These are phyloP conservation scores for Neoascia interrupta DNA, from an alignment of 2,888 invertebrate genomes.

Conservation along the genomic window DNA sequence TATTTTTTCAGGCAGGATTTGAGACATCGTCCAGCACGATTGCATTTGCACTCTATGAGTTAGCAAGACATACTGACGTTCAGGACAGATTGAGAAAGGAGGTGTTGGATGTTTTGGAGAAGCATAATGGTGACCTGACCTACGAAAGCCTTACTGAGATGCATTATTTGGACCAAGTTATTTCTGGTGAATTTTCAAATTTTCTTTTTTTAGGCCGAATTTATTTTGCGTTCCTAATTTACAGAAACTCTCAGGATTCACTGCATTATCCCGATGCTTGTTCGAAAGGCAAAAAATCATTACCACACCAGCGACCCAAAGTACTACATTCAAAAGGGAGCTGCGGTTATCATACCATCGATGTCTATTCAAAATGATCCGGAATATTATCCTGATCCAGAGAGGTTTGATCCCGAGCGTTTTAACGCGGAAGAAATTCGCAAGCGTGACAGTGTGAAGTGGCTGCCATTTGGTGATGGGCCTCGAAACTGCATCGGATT, in stretches of 20 bases:
- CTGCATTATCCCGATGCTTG: constrained; percentile 81
- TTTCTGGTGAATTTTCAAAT: constrained; percentile 74
- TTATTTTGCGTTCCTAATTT: constrained; percentile 69
- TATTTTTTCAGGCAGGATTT: too few species aligned
- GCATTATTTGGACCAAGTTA: constrained; percentile 80
- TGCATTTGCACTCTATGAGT: too few species aligned
- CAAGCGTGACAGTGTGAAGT: constrained; percentile 77
- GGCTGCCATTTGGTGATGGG: too few species aligned
- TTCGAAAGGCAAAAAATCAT: constrained; percentile 80
- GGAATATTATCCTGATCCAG: constrained; percentile 80
- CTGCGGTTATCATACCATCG: constrained; percentile 72
- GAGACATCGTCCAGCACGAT: too few species aligned
- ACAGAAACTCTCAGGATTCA: constrained; percentile 83
- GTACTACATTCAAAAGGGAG: constrained; percentile 80
- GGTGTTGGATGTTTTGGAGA: constrained; percentile 75
- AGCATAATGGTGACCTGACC: constrained; percentile 76
- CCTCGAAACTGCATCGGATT: too few species aligned
- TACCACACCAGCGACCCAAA: constrained; percentile 80
- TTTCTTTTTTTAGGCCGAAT: too few species aligned
- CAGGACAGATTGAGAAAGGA: too few species aligned
- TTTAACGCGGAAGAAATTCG: constrained; percentile 81
- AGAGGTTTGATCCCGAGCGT: constrained; percentile 82
- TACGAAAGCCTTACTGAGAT: constrained; percentile 80
- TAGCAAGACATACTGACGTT: too few species aligned
- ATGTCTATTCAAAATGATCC: constrained; percentile 82